Base-by-base conservation (phyloP, 2,113 vertebrate species). In the Polypterus senegalus region DNA sequence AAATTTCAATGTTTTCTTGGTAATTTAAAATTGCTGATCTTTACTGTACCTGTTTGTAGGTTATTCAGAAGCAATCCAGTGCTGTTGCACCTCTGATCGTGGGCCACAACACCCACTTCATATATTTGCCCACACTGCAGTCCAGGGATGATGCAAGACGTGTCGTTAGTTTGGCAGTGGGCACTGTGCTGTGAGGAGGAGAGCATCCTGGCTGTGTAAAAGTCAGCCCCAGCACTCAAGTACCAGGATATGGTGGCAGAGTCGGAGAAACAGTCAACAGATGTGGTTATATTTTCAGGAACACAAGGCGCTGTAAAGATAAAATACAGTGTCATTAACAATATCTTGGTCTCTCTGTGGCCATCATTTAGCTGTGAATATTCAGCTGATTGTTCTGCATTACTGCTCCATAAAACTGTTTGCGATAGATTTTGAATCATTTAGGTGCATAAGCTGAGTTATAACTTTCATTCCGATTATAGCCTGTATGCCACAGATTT, bases 71-170 rank as follows among this genome's bases (percentile, higher is more conserved):
- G 76, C 58, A 65, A 11, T 7, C 66, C 62, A 0, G 62, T 7
- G 66, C 72, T 76, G 75, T 56, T 76, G 69, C 86, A 88, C 9
- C 8, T 68, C 27, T 63, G n/a, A 58, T 82, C 85, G 10, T 60
- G 4, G 3, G 83, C 74, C 5, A 9, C 65, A 4, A 88, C 80
- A 0, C 69, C 68, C 27, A 86, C 55, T 1, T 62, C 70, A 74
- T 86, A 88, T 47, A 56, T 74, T 59, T 76, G 70, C 9, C 82
- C 80, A 51, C 86, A 87, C 2, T 45, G 60, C 64, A 88, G 63
- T 3, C 56, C 67, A 1, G 59, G 60, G 54, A 87, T 64, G 2
- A 70, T 61, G 57, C 83, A 87, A 70, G 62, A 43, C 58, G 83
- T 74, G 44, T 44, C 8, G 60, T 54, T 69, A n/a, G 70, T 70